Conservation (phyloP, 1,140 invertebrate genomes). For the Schlechtendalia chinensis region DNA sequence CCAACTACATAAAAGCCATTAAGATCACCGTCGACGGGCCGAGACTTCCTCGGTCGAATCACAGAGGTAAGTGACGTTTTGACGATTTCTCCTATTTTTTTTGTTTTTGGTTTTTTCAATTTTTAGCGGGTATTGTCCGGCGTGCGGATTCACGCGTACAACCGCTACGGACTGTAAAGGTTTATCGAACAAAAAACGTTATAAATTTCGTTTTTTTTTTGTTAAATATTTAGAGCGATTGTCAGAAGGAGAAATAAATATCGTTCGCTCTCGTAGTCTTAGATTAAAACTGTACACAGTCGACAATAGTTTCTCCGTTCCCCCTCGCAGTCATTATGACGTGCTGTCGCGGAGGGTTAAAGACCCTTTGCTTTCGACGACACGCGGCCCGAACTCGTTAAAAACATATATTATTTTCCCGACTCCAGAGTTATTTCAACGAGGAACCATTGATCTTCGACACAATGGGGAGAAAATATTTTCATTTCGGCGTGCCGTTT, state of each 20-base stretch:
- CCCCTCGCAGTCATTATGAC: conserved; percentile 40
- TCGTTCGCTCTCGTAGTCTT: conserved; percentile 32
- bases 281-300: conserved; percentile 46
- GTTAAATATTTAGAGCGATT: not conserved
- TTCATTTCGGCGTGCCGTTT: not conserved
- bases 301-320: conserved; percentile 33
- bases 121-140: no score
- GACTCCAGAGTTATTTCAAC: conserved; percentile 15
- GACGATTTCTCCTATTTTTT: no score
- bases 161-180: no score
- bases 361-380: conserved; percentile 35
- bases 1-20: conserved; percentile 91
- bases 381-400: conserved; percentile 48
- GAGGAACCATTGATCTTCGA: conserved; percentile 31
- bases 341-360: conserved; percentile 20
- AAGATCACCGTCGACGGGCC: conserved; percentile 99
- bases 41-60: conserved; percentile 91
- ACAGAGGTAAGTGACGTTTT: conserved; percentile 57
- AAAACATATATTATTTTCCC: conserved; percentile 47
- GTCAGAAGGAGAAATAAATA: not conserved
- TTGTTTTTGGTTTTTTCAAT: no score
- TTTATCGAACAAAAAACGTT: no score
- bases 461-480: conserved; percentile 24
- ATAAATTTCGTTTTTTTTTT: not conserved
- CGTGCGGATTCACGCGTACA: no score